These are phyloP conservation scores for Tragelaphus scriptus DNA, from an alignment of 2,113 vertebrate species.

Conservation along the genomic window DNA sequence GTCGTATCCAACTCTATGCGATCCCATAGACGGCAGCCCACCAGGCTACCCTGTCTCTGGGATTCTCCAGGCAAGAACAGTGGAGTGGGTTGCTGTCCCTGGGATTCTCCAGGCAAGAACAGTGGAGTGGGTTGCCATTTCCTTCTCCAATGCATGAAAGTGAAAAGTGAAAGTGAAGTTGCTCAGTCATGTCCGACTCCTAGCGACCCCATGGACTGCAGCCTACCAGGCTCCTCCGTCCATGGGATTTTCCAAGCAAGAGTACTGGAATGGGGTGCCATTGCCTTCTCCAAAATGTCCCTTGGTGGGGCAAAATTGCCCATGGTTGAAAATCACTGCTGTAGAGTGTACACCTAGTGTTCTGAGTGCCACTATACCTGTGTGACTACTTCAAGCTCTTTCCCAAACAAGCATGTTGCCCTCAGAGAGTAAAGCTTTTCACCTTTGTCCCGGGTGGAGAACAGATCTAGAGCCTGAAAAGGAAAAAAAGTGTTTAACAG, in stretches of 20 bases:
- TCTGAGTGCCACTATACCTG: not conserved
- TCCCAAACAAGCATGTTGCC: not conserved
- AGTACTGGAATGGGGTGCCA: not conserved
- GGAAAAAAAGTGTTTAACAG: not conserved
- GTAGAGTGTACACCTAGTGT: not conserved
- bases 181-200: not conserved
- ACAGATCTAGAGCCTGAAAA: not conserved
- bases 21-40: no score
- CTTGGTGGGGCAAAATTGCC: not conserved
- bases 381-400: not conserved
- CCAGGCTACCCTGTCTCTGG: no score
- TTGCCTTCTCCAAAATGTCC: not conserved
- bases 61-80: no score
- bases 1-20: no score
- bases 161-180: no score
- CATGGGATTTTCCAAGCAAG: not conserved
- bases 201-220: not conserved
- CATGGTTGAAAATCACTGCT: not conserved
- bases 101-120: no score
- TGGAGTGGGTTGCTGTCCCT: no score
- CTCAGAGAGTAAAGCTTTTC: not conserved
- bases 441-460: not conserved
- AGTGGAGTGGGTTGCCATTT: no score
- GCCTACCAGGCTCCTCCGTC: not conserved
- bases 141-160: no score